Base-by-base conservation (phyloP, 2,797 vertebrate species). In the Poecilia gillii region DNA sequence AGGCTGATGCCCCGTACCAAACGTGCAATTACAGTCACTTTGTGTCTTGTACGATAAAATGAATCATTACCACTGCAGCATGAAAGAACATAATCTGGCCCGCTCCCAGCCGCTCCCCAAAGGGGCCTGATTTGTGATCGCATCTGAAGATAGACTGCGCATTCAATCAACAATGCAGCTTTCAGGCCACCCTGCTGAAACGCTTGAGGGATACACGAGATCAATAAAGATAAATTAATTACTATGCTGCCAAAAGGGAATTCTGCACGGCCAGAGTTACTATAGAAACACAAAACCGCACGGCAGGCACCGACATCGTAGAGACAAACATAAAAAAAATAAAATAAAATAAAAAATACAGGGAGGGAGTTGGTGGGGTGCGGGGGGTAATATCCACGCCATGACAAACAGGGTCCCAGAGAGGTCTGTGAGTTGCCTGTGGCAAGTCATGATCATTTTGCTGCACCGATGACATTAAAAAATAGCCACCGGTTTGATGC, bases 221-320 rank as follows among this genome's bases (percentile, higher is more conserved):
- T 95, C 95, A 95, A 94, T 94, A 91, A 72, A 91, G 91, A 94
- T 92, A 92, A 92, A 95, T 95, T 92, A 93, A 95, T 95, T 95
- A 93, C 84, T 73, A 90, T 59, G 55, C 86, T 73, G 84, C 87
- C 92, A 83, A 93, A 90, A 86, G 91, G 89, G 90, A 90, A 81
- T 89, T 90, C 75, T 81, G 83, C 79, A 79, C 76, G 79, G 78
- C 71, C 84, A 47, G 82, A 85, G 85, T 91, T 85, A 89, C 88
- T 87, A 85, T 87, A 91, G 87, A 91, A 93, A 92, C 85, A 81
- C 78, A 88, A 84, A 79, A 85, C 76, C 59, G 75, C 72, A 72
- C 49, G 76, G 77, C 85, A 71, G 89, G 75, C 72, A 23, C 33
- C 72, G 39, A 85, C 81, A 20, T 53, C 71, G 64, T 39, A 84